Evolutionary conservation across 1,140 invertebrate species (phyloP), one percentile per base, ranked within the genome.

Genomic region (Papilio aristodemus): DNA sequence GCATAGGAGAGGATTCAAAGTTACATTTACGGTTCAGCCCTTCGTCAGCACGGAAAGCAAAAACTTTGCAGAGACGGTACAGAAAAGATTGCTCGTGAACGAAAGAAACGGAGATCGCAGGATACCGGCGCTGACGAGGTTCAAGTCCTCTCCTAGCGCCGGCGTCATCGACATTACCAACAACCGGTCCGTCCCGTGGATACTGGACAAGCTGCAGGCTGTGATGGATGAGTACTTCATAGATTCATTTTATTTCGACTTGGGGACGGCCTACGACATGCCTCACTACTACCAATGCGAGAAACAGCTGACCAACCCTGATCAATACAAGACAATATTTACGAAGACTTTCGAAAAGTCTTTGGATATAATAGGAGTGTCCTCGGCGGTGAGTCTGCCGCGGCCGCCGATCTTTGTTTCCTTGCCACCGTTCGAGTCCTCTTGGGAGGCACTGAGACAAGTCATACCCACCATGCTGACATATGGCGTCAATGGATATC

Each of bases 161-260:
- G 97, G 95, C 0, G 94, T 97, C 3, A 76, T 98, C 43, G 97
- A 98, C 81, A 94, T 97, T 3, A 98, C 97, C 0, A 97, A 97
- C 68, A 95, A 96, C 72, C 92, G 93, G 37, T 95, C 96, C 0
- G 86, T 96, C 1, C 94, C 95, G 0, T 99, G 98, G 97, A 92
- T 98, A 17, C 84, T 95, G 4, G 91, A 93, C 25, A 96, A 97
- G 82, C 87, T 99, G 0, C 93, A 95, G 72, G 87, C 91, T 1
- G 88, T 98, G 0, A 93, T 95, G 25, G 92, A 94, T 1, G 93
- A 94, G 37, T 97, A 96, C 71, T 93, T 96, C 32, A 95, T 99
- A 7, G 95, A 97, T 79, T 95, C 97, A 0, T 98, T 98, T 83
- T 98, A 96, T 76, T 93, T 99, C 54, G 97, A 99, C 80, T 92